A percentile compares a stretch with the other conserved stretches of the same genome.
These are phyloP conservation scores for Anseranas semipalmata DNA, from an alignment of 2,113 vertebrate species.

Conservation along the genomic window DNA sequence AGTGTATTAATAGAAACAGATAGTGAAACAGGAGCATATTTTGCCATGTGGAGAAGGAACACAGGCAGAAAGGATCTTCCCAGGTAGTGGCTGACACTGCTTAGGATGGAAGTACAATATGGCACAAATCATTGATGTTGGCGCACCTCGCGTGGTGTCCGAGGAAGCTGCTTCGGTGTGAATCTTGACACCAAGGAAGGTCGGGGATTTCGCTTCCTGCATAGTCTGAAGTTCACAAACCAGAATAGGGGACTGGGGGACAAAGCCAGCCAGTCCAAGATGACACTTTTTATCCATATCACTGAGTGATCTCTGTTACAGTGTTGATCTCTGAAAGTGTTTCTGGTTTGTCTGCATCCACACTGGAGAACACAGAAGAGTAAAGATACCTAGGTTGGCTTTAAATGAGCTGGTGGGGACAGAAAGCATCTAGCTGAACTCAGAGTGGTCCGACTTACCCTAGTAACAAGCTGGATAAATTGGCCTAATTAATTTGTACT, in stretches of 20 bases:
- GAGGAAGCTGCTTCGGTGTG: background rate
- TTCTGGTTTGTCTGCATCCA: background rate
- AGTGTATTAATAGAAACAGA: background rate
- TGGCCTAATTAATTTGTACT: background rate
- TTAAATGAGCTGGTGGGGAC: background rate
- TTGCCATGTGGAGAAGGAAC: background rate
- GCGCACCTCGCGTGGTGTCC: background rate
- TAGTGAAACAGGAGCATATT: background rate
- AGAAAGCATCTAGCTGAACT: background rate
- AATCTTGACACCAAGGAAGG: background rate
- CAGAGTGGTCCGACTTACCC: background rate
- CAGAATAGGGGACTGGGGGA: background rate
- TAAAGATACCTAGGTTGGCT: background rate
- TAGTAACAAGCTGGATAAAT: background rate
- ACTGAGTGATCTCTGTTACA: background rate
- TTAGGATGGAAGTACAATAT: background rate
- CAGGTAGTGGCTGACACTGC: background rate
- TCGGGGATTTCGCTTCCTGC: fast-evolving
- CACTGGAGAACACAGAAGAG: background rate
- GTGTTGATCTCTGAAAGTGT: background rate
- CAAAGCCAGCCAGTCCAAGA: background rate
- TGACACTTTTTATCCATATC: background rate
- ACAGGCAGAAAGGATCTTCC: background rate
- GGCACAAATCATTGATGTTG: too few species aligned
- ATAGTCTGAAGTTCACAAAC: background rate